Conservation (phyloP, 2,888 invertebrate species). For the Catocala fraxini region DNA sequence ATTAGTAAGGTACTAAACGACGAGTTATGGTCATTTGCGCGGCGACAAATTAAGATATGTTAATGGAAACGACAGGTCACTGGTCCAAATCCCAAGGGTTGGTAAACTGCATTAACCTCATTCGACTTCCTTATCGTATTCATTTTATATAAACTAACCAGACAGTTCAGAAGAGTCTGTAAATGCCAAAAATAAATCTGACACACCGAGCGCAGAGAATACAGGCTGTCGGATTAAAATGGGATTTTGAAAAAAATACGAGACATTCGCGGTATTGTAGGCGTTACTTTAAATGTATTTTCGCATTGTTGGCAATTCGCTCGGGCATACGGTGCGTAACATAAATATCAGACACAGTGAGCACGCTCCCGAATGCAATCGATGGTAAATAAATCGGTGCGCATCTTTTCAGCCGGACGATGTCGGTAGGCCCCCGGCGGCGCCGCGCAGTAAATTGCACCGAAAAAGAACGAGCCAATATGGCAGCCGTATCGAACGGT, state of each 20-base stretch:
- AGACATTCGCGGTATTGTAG: constrained; percentile 71
- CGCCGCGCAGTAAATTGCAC: constrained; percentile 79
- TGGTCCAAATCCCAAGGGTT: constrained; percentile 52
- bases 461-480: constrained; percentile 82
- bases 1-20: constrained; percentile 53
- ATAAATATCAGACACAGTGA: constrained; percentile 81
- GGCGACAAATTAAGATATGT: constrained; percentile 63
- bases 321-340: constrained; percentile 67
- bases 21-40: constrained; percentile 56
- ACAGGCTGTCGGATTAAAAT: constrained; percentile 66
- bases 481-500: constrained; percentile 79
- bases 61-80: constrained; percentile 53
- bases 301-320: constrained; percentile 79
- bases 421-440: constrained; percentile 73
- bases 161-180: constrained; percentile 38
- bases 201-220: constrained; percentile 59
- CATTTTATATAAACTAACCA: constrained; percentile 45
- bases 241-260: constrained; percentile 75
- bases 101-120: constrained; percentile 50
- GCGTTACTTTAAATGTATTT: constrained; percentile 80
- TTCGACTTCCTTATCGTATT: constrained; percentile 40
- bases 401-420: constrained; percentile 73
- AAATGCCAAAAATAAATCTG: constrained; percentile 67
- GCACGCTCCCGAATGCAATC: constrained; percentile 79
- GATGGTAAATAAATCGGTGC: constrained; percentile 75